These are phyloP conservation scores for Tipula helvola DNA, from an alignment of 2,888 invertebrate genomes.

Conservation along the genomic window DNA sequence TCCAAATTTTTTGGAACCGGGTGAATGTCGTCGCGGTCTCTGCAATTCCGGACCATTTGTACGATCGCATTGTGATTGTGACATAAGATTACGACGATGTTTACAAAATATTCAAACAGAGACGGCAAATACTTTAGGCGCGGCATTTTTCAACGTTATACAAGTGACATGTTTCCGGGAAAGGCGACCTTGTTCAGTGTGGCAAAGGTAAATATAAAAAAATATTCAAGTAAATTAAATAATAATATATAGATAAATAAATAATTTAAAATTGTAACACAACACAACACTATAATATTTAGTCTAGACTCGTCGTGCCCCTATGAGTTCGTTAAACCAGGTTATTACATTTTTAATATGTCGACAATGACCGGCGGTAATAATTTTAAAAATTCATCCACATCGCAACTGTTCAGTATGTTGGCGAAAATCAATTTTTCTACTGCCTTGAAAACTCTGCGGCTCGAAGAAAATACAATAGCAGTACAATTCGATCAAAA, in stretches of 20 bases:
- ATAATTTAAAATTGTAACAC: not conserved
- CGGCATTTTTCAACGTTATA: constrained; percentile 61
- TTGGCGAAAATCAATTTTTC: not conserved
- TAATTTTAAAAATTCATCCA: not conserved
- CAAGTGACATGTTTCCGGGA: constrained; percentile 61
- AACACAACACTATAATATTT: not conserved
- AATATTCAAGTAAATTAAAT: not conserved
- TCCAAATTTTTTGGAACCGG: constrained; percentile 44
- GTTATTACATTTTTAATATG: not conserved
- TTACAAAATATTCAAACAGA: constrained; percentile 51
- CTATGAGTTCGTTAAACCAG: not conserved
- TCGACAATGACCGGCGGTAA: not conserved
- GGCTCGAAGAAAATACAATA: not conserved
- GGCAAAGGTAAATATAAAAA: constrained; percentile 42
- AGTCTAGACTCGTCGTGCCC: not conserved
- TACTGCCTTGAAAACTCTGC: not conserved
- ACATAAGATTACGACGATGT: constrained; percentile 55
- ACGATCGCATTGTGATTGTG: constrained; percentile 63
- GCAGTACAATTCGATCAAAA: not conserved
- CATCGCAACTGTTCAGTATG: not conserved
- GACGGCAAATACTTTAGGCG: constrained; percentile 58
- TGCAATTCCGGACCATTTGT: constrained; percentile 58
- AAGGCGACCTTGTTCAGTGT: constrained; percentile 47
- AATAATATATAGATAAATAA: not conserved
- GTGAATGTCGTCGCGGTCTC: constrained; percentile 48